These are phyloP conservation scores for Pycnomerus fuliginosus DNA, from an alignment of 2,888 invertebrate genomes.

Conservation along the genomic window DNA sequence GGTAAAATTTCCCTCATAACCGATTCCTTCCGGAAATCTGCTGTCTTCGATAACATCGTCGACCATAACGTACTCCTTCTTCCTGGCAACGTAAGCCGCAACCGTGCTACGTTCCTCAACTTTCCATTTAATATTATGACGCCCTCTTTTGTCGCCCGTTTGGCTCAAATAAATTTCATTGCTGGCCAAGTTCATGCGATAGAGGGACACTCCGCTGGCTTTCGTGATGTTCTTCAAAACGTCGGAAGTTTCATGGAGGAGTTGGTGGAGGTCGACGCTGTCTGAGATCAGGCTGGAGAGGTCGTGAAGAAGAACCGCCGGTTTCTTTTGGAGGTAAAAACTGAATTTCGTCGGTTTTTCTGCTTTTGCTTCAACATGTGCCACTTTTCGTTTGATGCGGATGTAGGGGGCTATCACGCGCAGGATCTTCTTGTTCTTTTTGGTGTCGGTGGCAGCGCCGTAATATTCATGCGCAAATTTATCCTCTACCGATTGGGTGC, in stretches of 20 bases:
- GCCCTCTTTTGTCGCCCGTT: conserved; percentile 51
- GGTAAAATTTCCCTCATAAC: conserved; percentile 35
- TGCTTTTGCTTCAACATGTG: conserved; percentile 28
- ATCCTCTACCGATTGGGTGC: too few species aligned
- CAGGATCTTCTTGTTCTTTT: too few species aligned
- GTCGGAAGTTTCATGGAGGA: conserved; percentile 60
- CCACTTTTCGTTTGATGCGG: conserved; percentile 44
- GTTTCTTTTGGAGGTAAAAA: conserved; percentile 48
- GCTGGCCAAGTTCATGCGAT: conserved; percentile 56
- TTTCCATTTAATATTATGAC: conserved; percentile 60
- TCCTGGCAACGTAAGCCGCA: conserved; percentile 60
- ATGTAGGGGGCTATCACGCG: conserved; percentile 63
- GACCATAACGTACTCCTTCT: conserved; percentile 58
- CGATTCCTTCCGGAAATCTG: conserved; percentile 60
- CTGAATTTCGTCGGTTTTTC: too few species aligned
- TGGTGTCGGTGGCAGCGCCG: too few species aligned
- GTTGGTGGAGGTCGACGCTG: conserved; percentile 57
- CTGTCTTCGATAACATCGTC: conserved; percentile 59
- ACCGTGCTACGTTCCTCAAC: conserved; percentile 58
- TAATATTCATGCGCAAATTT: too few species aligned
- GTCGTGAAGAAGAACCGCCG: conserved; percentile 45
- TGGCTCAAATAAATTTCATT: conserved; percentile 60
- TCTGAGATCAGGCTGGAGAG: conserved; percentile 56
- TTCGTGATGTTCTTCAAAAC: conserved; percentile 59
- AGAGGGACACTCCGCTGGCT: conserved; percentile 61